A percentile compares a stretch with the other conserved stretches of the same genome.
Conservation (phyloP, 2,113 vertebrate species). For the Nibea albiflora region DNA sequence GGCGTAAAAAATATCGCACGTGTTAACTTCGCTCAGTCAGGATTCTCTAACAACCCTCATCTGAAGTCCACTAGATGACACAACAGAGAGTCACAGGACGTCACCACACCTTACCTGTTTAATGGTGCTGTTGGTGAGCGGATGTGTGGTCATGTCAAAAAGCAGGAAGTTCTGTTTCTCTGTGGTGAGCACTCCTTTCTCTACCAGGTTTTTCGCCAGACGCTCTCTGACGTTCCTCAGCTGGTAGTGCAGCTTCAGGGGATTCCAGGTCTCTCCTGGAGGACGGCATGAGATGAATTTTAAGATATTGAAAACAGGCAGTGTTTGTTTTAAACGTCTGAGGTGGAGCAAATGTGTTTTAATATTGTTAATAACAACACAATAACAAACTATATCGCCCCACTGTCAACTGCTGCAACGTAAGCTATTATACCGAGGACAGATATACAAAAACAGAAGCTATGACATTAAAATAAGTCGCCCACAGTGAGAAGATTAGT, state of each 20-base stretch:
- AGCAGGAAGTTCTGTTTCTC: constrained; percentile 99
- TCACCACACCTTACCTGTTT: constrained; percentile 84
- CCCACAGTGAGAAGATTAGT: not conserved
- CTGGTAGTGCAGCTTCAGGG: constrained; percentile 96
- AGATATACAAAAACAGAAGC: not conserved
- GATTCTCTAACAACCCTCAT: not conserved
- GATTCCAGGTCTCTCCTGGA: constrained; percentile 97
- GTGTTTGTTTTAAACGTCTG: not conserved
- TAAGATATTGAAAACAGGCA: not conserved
- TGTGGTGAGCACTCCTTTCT: constrained; percentile 97
- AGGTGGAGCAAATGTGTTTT: not conserved
- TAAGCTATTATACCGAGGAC: not conserved
- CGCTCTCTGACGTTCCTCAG: constrained; percentile 95
- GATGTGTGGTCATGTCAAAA: constrained; percentile 99
- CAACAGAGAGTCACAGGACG: not conserved
- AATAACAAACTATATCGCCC: not conserved
- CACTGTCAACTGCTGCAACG: not conserved
- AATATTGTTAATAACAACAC: not conserved
- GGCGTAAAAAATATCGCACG: not conserved
- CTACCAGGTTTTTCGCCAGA: constrained; percentile 97
- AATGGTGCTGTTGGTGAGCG: constrained; percentile 95
- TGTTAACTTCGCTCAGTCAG: not conserved
- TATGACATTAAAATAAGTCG: not conserved
- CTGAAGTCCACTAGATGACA: too few species aligned
- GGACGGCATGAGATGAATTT: not conserved